These are phyloP conservation scores for Chydorus sphaericus DNA, from an alignment of 2,888 invertebrate species.

Conservation along the genomic window DNA sequence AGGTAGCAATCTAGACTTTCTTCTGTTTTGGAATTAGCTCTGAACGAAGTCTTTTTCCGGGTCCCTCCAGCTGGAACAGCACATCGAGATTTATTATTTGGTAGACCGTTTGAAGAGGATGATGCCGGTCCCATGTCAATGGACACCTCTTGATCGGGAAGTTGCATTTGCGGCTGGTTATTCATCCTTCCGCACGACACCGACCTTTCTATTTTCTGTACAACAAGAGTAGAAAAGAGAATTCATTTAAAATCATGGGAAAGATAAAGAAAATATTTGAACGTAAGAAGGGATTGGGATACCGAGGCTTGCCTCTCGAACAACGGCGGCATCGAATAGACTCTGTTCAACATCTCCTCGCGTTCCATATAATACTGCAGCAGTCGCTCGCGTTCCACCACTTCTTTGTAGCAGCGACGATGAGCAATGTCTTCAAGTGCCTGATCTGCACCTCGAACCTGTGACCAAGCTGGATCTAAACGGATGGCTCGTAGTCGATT, in stretches of 20 bases:
- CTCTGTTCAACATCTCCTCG: conserved; percentile 12
- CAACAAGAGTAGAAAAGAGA: too few relatives aligned
- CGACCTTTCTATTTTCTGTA: too few relatives aligned
- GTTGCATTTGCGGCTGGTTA: too few relatives aligned
- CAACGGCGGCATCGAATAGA: conserved; percentile 13
- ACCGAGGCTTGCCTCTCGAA: conserved; percentile 7
- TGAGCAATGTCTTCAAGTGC: conserved; percentile 10
- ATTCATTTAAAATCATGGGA: too few relatives aligned
- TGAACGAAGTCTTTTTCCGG: background rate
- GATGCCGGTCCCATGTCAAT: background rate
- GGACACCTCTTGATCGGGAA: background rate
- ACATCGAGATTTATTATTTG: background rate
- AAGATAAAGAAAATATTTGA: too few relatives aligned
- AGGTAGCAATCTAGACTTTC: conserved; percentile 2
- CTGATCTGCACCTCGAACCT: conserved; percentile 7
- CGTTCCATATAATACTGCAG: conserved; percentile 13
- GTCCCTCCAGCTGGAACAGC: background rate
- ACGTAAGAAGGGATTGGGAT: too few relatives aligned
- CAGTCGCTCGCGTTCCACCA: conserved; percentile 11
- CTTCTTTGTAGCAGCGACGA: conserved; percentile 12
- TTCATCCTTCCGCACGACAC: too few relatives aligned
- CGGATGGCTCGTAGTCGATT: conserved; percentile 10
- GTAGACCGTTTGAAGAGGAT: background rate
- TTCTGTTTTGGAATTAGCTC: background rate
- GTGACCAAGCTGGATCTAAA: conserved; percentile 11